These are phyloP conservation scores for Chionomys nivalis DNA, from an alignment of 2,113 vertebrate species.

Conservation along the genomic window DNA sequence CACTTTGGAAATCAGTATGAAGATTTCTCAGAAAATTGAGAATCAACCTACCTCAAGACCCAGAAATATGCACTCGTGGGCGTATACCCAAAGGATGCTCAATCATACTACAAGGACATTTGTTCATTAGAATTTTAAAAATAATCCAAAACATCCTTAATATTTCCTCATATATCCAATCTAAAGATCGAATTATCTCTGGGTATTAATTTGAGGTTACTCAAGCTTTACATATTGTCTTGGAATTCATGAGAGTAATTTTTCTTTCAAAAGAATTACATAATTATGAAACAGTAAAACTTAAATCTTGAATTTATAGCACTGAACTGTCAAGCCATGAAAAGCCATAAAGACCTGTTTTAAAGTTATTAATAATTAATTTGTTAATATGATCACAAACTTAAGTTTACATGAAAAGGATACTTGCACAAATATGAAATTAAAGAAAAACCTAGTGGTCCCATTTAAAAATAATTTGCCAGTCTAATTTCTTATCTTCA, in stretches of 20 bases:
- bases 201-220: background rate
- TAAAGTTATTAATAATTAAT: slow-evolving; percentile 46
- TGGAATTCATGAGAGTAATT: background rate
- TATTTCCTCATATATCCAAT: background rate
- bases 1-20: no score
- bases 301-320: background rate
- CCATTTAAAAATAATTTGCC: slow-evolving; percentile 36
- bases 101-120: no score
- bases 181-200: background rate
- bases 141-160: slow-evolving; percentile 7
- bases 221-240: background rate
- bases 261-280: slow-evolving; percentile 30
- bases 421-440: slow-evolving; percentile 48
- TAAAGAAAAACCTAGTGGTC: slow-evolving; percentile 7
- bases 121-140: background rate
- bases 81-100: no score
- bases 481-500: slow-evolving; percentile 34
- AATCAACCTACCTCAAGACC: no score
- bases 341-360: background rate
- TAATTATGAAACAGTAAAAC: slow-evolving; percentile 31
- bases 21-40: no score
- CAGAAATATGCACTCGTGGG: no score
- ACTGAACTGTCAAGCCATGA: slow-evolving; percentile 19
- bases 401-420: slow-evolving; percentile 33
- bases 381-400: background rate